These are phyloP conservation scores for Cotesia congregata DNA, from an alignment of 2,888 invertebrate species.

Conservation along the genomic window DNA sequence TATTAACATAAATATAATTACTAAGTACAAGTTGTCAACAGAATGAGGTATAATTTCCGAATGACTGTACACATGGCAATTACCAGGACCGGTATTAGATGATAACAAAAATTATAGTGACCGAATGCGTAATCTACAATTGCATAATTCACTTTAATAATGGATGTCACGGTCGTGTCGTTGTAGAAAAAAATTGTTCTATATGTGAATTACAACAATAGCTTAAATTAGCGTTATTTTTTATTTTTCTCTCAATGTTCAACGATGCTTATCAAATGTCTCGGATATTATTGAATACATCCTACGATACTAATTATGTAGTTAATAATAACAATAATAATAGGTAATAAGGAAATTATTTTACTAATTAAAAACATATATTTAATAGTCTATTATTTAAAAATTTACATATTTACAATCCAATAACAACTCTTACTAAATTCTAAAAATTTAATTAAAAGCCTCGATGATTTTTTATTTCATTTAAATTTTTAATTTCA, in stretches of 20 bases:
- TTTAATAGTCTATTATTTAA: conserved; percentile 45
- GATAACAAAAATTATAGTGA: conserved; percentile 33
- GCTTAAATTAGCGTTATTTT: neutral
- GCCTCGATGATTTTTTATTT: conserved; percentile 34
- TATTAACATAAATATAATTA: conserved; percentile 10
- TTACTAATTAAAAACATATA: conserved; percentile 48
- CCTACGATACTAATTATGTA: neutral
- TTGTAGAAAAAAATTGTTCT: neutral
- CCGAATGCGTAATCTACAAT: conserved; percentile 27
- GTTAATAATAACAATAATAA: neutral
- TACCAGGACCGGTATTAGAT: conserved; percentile 22
- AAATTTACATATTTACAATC: conserved; percentile 55
- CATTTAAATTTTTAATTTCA: neutral
- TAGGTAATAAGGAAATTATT: neutral
- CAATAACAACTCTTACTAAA: conserved; percentile 46
- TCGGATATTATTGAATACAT: neutral
- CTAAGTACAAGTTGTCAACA: conserved; percentile 3
- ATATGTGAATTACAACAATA: neutral
- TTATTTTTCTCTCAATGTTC: neutral
- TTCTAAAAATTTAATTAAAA: conserved; percentile 28
- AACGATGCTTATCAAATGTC: neutral
- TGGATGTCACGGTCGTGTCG: conserved; percentile 21
- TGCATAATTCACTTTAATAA: conserved; percentile 22
- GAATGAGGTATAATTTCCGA: conserved; percentile 13
- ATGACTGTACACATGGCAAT: conserved; percentile 5